These are phyloP conservation scores for Pygathrix nemaeus DNA, from an alignment of 2,113 vertebrate species.

Conservation along the genomic window DNA sequence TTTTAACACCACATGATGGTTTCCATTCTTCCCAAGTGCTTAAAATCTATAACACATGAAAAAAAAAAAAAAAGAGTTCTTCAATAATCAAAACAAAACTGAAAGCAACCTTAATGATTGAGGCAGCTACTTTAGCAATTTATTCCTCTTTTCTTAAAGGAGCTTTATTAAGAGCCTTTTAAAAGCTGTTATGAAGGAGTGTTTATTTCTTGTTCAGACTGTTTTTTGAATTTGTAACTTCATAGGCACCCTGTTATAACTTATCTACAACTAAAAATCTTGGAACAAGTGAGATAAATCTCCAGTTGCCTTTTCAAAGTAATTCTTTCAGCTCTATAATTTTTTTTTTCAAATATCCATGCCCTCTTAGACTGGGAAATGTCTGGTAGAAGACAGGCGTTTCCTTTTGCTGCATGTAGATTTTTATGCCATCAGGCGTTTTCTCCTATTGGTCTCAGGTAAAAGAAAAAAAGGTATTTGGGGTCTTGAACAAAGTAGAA, in stretches of 20 bases:
- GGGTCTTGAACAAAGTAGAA: not conserved
- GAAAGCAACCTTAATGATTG: not conserved
- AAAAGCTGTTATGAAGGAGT: not conserved
- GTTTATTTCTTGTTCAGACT: not conserved
- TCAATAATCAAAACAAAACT: not conserved
- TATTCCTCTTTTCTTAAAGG: not conserved
- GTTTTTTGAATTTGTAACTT: not conserved
- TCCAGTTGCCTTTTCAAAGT: not conserved
- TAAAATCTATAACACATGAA: not conserved
- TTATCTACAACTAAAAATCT: not conserved
- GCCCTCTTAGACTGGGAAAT: not conserved
- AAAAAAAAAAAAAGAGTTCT: not conserved
- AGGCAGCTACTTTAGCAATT: not conserved
- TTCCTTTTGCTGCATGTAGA: not conserved
- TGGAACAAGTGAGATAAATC: not conserved
- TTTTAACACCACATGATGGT: not conserved
- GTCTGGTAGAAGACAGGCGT: not conserved
- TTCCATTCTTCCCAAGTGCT: not conserved
- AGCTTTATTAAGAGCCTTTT: not conserved
- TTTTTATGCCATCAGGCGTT: not conserved
- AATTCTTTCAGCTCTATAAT: not conserved
- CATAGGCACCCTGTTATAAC: not conserved
- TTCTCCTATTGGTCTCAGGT: not conserved
- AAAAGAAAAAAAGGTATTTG: not conserved
- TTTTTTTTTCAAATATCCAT: not conserved